Conservation (phyloP, 2,888 invertebrate genomes). For the Baronia brevicornis region DNA sequence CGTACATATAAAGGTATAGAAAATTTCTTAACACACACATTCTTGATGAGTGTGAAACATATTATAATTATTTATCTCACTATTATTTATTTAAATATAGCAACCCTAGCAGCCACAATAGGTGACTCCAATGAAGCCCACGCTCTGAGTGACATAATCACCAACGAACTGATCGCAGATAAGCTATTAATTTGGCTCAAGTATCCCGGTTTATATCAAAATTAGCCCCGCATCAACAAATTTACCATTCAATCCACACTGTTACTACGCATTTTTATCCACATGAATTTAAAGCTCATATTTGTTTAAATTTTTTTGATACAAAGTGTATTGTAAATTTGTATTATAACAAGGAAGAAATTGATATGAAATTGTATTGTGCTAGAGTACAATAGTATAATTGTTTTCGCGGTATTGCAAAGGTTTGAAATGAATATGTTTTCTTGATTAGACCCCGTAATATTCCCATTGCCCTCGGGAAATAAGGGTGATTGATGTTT, state of each 20-base stretch:
- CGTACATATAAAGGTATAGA: no score
- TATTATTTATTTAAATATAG: no score
- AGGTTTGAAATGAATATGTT: slow-evolving; percentile 39
- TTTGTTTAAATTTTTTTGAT: slow-evolving; percentile 12
- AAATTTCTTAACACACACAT: no score
- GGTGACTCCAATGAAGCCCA: slow-evolving; percentile 43
- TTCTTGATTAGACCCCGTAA: slow-evolving; percentile 40
- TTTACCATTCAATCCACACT: slow-evolving; percentile 8
- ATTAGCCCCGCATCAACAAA: slow-evolving; percentile 34
- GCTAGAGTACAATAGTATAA: slow-evolving; percentile 43
- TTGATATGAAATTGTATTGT: slow-evolving; percentile 59
- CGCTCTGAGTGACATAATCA: slow-evolving; percentile 67
- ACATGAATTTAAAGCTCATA: slow-evolving; percentile 18
- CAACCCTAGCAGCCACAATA: slow-evolving; percentile 46
- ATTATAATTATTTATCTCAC: no score
- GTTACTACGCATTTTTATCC: slow-evolving; percentile 14
- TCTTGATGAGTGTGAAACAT: no score
- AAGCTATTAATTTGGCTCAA: slow-evolving; percentile 70
- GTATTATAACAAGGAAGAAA: slow-evolving; percentile 40
- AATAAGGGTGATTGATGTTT: slow-evolving; percentile 38
- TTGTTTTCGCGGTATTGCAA: slow-evolving; percentile 46
- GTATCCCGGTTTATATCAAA: slow-evolving; percentile 54
- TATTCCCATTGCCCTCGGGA: slow-evolving; percentile 25
- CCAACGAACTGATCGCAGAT: slow-evolving; percentile 60
- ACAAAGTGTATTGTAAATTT: slow-evolving; percentile 7